A percentile compares a stretch with the other conserved stretches of the same genome.
These are phyloP conservation scores for Tringa solitaria DNA, from an alignment of 2,113 vertebrate genomes.

Conservation along the genomic window DNA sequence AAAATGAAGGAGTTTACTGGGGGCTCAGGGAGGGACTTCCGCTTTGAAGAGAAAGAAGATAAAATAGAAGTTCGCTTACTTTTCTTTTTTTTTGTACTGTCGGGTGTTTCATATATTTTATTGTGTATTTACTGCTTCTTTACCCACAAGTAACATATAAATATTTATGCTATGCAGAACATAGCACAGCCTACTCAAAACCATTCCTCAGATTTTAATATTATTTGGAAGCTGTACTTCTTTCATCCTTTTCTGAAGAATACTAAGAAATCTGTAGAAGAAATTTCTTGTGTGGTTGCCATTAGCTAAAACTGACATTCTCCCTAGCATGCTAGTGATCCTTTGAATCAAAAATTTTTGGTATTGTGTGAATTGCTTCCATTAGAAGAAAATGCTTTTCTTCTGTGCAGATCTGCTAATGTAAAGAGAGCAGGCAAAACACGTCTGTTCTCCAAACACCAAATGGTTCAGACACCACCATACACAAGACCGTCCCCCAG, in stretches of 20 bases:
- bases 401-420: neutral
- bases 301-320: neutral
- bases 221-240: neutral
- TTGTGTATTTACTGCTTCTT: neutral
- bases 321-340: neutral
- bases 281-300: neutral
- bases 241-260: neutral
- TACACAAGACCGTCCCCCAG: neutral
- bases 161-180: neutral
- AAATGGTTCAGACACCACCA: neutral
- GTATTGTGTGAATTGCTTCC: neutral
- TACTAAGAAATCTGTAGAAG: neutral
- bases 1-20: neutral
- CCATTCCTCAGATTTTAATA: neutral
- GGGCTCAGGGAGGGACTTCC: neutral
- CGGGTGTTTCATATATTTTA: neutral
- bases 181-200: neutral
- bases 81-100: neutral
- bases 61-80: neutral
- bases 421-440: neutral
- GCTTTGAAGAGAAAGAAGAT: neutral
- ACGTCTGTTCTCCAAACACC: rapidly evolving
- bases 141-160: neutral
- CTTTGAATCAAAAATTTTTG: neutral
- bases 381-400: neutral